These are phyloP conservation scores for Odocoileus hemionus DNA, from an alignment of 2,113 vertebrate species.

Conservation along the genomic window DNA sequence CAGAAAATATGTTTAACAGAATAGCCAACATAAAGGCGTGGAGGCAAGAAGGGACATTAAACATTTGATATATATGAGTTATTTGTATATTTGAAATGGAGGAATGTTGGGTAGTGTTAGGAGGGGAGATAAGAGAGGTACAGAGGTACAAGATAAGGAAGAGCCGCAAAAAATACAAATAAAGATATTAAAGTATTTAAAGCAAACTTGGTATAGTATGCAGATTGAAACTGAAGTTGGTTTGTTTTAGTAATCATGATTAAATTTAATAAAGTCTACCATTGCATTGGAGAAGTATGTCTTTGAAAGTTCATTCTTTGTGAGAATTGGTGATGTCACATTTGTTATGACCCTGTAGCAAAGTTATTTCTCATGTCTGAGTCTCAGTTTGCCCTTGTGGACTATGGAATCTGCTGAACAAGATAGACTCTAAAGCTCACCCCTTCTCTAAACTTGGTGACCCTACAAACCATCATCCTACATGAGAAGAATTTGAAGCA, in stretches of 20 bases:
- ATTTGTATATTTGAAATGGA: neutral
- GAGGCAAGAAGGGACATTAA: neutral
- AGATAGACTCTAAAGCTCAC: neutral
- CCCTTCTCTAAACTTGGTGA: neutral
- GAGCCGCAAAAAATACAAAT: neutral
- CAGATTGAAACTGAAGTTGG: neutral
- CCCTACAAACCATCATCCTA: neutral
- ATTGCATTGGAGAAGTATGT: neutral
- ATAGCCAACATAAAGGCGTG: neutral
- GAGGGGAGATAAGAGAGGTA: neutral
- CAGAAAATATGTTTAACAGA: neutral
- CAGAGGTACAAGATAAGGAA: neutral
- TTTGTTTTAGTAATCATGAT: neutral
- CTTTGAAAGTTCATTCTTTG: neutral
- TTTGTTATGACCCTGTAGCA: neutral
- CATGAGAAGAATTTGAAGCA: neutral
- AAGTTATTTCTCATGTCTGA: neutral
- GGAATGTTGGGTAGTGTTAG: neutral
- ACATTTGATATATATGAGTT: neutral
- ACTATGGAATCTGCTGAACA: neutral
- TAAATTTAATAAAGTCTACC: neutral
- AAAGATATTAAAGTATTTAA: neutral
- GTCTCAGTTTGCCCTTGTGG: neutral
- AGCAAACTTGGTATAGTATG: neutral
- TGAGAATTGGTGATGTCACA: neutral